These are phyloP conservation scores for Indicator maculatus DNA, from an alignment of 2,113 vertebrate genomes.

Conservation along the genomic window DNA sequence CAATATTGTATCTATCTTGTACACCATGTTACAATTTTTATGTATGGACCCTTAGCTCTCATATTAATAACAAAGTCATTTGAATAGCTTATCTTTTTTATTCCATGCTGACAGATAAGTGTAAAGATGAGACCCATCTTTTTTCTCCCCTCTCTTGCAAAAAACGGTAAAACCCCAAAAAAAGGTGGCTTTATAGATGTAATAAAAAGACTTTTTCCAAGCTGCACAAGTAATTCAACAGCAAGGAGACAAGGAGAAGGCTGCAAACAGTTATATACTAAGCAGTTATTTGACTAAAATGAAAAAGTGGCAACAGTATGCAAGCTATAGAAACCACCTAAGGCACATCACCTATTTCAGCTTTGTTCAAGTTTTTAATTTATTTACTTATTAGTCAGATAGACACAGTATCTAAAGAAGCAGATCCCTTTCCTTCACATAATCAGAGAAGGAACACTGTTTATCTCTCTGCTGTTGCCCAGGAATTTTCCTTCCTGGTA, in stretches of 20 bases:
- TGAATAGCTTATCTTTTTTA: neutral
- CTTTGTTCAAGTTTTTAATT: neutral
- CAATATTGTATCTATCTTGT: neutral
- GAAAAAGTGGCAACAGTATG: neutral
- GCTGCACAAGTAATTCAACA: neutral
- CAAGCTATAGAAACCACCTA: neutral
- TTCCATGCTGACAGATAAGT: neutral
- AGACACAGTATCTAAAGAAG: neutral
- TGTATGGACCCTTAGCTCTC: neutral
- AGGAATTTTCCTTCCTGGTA: neutral
- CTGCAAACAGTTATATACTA: neutral
- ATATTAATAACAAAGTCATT: neutral
- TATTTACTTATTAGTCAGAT: neutral
- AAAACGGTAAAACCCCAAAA: fast-evolving
- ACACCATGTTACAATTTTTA: neutral
- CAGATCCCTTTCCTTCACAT: neutral
- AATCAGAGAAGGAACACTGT: neutral
- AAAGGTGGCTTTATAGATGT: neutral
- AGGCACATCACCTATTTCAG: neutral
- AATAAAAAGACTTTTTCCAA: neutral
- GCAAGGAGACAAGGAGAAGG: neutral
- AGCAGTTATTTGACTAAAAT: neutral
- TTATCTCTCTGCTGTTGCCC: neutral
- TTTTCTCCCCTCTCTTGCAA: fast-evolving
- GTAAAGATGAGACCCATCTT: neutral